Evolutionary conservation across 2,797 vertebrate species (phyloP).

Genomic region (Adelosebastes latens): DNA sequence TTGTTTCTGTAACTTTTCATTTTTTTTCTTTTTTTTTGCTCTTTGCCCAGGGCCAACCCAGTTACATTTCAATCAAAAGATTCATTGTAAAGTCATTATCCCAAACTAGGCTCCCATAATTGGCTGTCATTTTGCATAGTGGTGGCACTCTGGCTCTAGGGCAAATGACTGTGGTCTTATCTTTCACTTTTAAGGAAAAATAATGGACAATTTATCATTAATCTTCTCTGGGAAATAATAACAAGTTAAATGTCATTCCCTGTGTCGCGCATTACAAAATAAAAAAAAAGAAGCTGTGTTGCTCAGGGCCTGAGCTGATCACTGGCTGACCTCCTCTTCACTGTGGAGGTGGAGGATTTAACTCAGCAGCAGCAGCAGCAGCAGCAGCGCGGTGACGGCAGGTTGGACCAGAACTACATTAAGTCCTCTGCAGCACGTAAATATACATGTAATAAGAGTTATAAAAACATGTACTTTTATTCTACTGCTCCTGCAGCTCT

Average conservation of each 20-base stretch:
- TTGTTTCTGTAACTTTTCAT: slow-evolving; percentile 86
- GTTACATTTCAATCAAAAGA: slow-evolving; percentile 92
- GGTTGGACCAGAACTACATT: neutral
- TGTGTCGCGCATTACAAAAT: slow-evolving; percentile 71
- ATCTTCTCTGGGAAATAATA: slow-evolving; percentile 88
- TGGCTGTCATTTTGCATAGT: slow-evolving; percentile 92
- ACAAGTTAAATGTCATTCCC: slow-evolving; percentile 88
- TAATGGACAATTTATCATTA: slow-evolving; percentile 93
- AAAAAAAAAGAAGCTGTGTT: slow-evolving; percentile 44
- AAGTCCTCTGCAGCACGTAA: slow-evolving; percentile 10
- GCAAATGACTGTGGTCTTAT: slow-evolving; percentile 90
- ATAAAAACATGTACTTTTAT: neutral
- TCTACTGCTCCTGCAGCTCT: neutral
- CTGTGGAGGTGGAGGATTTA: slow-evolving; percentile 19
- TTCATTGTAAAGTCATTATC: slow-evolving; percentile 90
- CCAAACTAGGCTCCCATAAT: slow-evolving; percentile 87
- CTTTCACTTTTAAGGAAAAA: slow-evolving; percentile 88
- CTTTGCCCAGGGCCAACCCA: slow-evolving; percentile 85
- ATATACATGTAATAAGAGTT: neutral
- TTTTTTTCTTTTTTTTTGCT: slow-evolving; percentile 48
- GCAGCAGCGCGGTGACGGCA: neutral
- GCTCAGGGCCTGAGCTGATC: slow-evolving; percentile 63
- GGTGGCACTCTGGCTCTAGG: slow-evolving; percentile 87
- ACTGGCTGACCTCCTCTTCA: slow-evolving; percentile 71
- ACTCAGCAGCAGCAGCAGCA: neutral